These are phyloP conservation scores for Spilosoma lubricipeda DNA, from an alignment of 2,888 invertebrate genomes.

Conservation along the genomic window DNA sequence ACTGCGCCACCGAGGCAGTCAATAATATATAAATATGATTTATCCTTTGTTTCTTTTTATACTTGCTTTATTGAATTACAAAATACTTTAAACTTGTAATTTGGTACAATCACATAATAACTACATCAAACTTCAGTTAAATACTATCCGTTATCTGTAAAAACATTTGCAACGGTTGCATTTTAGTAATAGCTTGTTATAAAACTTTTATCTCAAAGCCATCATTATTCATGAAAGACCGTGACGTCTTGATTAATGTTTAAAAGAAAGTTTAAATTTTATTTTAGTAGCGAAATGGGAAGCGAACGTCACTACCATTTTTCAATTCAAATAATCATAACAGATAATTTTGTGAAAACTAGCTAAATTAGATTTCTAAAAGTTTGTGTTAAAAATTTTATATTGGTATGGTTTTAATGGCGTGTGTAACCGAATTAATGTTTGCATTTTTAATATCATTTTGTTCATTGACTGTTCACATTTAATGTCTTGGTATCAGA, in stretches of 20 bases:
- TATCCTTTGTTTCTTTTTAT: too few species aligned
- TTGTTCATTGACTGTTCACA: background rate
- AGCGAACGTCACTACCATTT: constrained; percentile 46
- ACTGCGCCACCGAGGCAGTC: too few species aligned
- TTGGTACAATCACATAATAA: background rate
- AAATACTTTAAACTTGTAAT: too few species aligned
- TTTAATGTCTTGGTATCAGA: background rate
- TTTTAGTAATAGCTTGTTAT: constrained; percentile 42
- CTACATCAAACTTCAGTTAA: constrained; percentile 20
- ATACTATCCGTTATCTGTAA: constrained; percentile 36
- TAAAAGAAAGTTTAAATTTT: constrained; percentile 63
- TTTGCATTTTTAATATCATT: background rate
- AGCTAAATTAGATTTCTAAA: constrained; percentile 37
- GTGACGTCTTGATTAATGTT: constrained; percentile 66
- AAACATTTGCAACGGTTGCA: constrained; percentile 51
- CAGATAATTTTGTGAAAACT: constrained; percentile 47
- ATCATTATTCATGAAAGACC: constrained; percentile 67
- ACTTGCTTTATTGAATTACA: background rate
- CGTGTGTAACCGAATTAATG: background rate
- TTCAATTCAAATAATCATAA: constrained; percentile 41
- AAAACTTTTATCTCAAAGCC: constrained; percentile 50
- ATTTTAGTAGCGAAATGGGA: constrained; percentile 54
- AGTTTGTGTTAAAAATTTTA: constrained; percentile 19
- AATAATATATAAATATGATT: too few species aligned
- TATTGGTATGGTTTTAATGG: constrained; percentile 33